phyloP scores from a whole-genome alignment of 2,113 vertebrate genomes.

The Aviceda subcristata region DNA sequence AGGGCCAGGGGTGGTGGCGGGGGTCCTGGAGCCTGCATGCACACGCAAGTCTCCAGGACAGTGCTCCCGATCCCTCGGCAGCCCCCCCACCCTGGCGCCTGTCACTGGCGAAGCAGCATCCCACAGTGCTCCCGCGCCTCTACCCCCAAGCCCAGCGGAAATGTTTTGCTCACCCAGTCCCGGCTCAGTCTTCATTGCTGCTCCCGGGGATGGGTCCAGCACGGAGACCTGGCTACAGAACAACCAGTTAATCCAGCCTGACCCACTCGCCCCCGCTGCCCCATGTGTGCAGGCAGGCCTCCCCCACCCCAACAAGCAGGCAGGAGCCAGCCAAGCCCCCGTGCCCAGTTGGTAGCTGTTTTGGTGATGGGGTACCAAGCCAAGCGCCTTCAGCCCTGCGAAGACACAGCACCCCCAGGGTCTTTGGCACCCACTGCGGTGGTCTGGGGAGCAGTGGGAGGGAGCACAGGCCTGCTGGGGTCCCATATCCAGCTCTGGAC shows the following conservation, averaged over 20 bases:
- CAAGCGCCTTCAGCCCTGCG: not conserved
- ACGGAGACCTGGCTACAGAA: conserved; percentile 69
- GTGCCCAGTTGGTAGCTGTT: not conserved
- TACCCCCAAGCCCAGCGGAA: not conserved
- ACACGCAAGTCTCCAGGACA: not conserved
- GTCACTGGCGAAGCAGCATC: not conserved
- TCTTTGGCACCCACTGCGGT: not conserved
- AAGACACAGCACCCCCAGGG: not conserved
- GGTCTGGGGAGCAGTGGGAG: not conserved
- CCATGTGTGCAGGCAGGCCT: not conserved
- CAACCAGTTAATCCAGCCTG: conserved; percentile 33
- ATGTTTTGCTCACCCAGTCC: conserved; percentile 42
- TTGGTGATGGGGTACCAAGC: not conserved
- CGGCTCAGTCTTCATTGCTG: conserved; percentile 41
- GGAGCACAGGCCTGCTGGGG: not conserved
- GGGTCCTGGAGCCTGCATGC: conserved; percentile 55
- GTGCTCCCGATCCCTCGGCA: accelerated
- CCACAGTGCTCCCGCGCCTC: not conserved
- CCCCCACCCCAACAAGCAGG: not conserved
- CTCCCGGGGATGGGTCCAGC: not conserved
- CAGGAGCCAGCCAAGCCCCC: not conserved
- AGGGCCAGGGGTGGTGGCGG: conserved; percentile 53
- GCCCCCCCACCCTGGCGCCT: not conserved
- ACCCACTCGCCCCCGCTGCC: accelerated
- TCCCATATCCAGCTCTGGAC: not conserved